These are phyloP conservation scores for Talpa occidentalis DNA, from an alignment of 2,113 vertebrate species.

Conservation along the genomic window DNA sequence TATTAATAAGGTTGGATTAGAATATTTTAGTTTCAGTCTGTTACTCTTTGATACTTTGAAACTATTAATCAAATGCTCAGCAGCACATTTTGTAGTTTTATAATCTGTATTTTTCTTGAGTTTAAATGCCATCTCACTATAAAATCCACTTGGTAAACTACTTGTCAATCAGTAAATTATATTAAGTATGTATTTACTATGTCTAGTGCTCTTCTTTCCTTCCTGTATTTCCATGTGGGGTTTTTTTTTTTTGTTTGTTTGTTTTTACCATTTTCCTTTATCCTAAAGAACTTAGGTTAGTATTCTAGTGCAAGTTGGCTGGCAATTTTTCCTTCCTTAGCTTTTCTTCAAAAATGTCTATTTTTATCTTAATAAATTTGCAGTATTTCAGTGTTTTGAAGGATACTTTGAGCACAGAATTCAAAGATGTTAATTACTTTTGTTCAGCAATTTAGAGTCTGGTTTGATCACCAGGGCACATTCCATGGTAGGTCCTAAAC, in stretches of 20 bases:
- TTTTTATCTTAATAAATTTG: not conserved
- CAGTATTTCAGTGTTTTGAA: not conserved
- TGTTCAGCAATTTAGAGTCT: not conserved
- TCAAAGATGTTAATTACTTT: not conserved
- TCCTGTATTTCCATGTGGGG: not conserved
- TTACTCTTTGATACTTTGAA: not conserved
- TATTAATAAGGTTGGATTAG: not conserved
- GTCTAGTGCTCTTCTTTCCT: not conserved
- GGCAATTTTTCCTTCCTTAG: not conserved
- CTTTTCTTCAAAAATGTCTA: constrained; percentile 21
- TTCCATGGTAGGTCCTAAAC: not conserved
- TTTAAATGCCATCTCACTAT: not conserved
- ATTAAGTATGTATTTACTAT: not conserved
- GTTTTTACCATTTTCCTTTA: not conserved
- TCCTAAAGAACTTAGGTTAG: not conserved
- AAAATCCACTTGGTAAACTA: not conserved
- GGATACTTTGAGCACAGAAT: not conserved
- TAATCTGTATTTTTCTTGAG: not conserved
- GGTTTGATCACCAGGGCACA: not conserved
- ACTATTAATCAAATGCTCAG: not conserved
- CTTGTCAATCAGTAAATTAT: not conserved
- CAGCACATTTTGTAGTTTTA: not conserved
- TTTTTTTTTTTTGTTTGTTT: not conserved
- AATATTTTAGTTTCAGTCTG: not conserved
- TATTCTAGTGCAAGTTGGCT: not conserved